Base-by-base conservation (phyloP, 2,113 vertebrate genomes). In the Apeltes quadracus region DNA sequence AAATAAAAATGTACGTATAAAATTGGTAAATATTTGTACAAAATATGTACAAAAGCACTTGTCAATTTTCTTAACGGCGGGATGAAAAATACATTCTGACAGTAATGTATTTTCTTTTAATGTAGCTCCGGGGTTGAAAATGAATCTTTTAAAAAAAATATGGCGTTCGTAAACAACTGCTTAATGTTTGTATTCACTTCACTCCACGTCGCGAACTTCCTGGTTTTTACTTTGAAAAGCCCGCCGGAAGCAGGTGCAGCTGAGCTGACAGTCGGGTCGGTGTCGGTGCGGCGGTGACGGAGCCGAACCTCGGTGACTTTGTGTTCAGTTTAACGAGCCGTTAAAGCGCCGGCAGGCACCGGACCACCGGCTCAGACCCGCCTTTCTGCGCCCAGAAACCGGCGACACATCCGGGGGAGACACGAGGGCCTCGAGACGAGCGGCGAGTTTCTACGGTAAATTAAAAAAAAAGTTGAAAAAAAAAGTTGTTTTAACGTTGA, bases 141-240 rank as follows among this genome's bases (percentile, higher is more conserved):
- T 51, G 14, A 34, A 12, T 51, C 54, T 56, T 29, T 5, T 18
- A 56, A 18, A 56, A 56, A 5, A 51, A 23, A 51, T 0, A 51
- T 51, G 13, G 10, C 7, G 16, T 44, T n/a, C 12, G 7, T 11
- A 9, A 29, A 10, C 13, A 18, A 25, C 58, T 2, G 10, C 10
- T 14, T 62, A 12, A 7, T 46, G 7, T 7, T 14, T 44, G 10
- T 32, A 34, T 9, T 3, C 41, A 16, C 8, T 39, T 9, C 22
- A 7, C 23, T 2, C 10, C 12, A 7, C 10, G 18, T 18, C 14
- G 3, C 20, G 34, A 25, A 16, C 23, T 38, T n/a, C 6, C 2
- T 53, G 1, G 15, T 65, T 44, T n/a, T 78, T 78, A 82, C 48
- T 82, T 70, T 78, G 71, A 78, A 78, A 75, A 9, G 25, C 23